A percentile compares a stretch with the other conserved stretches of the same genome.
These are phyloP conservation scores for Gallinago paraguaiae DNA, from an alignment of 2,113 vertebrate genomes.

Conservation along the genomic window DNA sequence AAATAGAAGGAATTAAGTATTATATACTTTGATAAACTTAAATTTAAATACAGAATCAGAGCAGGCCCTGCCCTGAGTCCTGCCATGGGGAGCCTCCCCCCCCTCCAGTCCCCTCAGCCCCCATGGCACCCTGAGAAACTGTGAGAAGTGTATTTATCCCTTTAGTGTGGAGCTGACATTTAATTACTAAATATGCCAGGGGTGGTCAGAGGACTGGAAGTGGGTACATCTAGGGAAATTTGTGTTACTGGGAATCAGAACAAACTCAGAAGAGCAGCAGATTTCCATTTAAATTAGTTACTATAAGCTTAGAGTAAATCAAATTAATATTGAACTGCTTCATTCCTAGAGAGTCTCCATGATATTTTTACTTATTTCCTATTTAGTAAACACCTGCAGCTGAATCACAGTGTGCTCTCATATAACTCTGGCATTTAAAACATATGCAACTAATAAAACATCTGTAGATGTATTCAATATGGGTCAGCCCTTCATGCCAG, in stretches of 20 bases:
- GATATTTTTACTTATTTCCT: constrained; percentile 45
- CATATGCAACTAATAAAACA: constrained; percentile 60
- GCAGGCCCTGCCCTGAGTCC: not conserved
- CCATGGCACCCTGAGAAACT: too few relatives aligned
- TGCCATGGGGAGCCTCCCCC: not conserved
- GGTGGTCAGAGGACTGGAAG: not conserved
- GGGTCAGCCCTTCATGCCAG: not conserved
- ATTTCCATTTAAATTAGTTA: constrained; percentile 8
- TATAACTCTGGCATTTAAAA: constrained; percentile 20
- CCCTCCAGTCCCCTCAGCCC: rapidly evolving
- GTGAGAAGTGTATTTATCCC: not conserved
- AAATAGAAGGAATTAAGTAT: not conserved
- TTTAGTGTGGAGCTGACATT: rapidly evolving
- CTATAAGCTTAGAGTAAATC: not conserved
- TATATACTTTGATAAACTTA: not conserved
- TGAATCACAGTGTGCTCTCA: constrained; percentile 44
- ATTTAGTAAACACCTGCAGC: constrained; percentile 56
- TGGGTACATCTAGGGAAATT: not conserved
- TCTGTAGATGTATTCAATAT: constrained; percentile 37
- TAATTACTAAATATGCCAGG: not conserved
- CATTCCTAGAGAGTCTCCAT: not conserved
- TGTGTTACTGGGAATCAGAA: not conserved
- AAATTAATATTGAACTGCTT: constrained; percentile 29
- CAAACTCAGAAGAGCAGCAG: not conserved
- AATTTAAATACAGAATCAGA: not conserved